A percentile compares a stretch with the other conserved stretches of the same genome.
These are phyloP conservation scores for Drosophila cognata DNA, from an alignment of 2,888 invertebrate genomes.

Conservation along the genomic window DNA sequence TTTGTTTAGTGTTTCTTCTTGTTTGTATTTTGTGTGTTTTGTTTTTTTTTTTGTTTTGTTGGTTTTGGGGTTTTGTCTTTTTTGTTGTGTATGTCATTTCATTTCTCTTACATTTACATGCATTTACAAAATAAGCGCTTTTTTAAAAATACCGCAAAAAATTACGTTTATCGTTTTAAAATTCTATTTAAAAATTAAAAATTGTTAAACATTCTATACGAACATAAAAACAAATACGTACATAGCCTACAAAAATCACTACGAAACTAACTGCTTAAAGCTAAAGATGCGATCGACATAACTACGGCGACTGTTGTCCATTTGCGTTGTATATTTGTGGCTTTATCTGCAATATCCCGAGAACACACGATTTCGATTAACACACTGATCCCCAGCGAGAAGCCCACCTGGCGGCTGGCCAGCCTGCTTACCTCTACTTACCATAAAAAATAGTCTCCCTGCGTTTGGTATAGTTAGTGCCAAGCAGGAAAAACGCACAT, in stretches of 20 bases:
- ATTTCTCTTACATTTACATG: constrained; percentile 84
- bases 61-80: constrained; percentile 25
- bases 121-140: constrained; percentile 85
- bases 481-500: constrained; percentile 85
- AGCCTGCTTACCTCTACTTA: constrained; percentile 83
- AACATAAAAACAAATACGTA: constrained; percentile 77
- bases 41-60: constrained; percentile 27
- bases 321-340: constrained; percentile 85
- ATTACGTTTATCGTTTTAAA: constrained; percentile 83
- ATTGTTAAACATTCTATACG: constrained; percentile 69
- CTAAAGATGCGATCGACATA: constrained; percentile 85
- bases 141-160: constrained; percentile 85
- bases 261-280: constrained; percentile 85
- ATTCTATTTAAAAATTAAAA: constrained; percentile 80
- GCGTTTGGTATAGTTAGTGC: constrained; percentile 85
- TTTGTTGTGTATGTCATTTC: constrained; percentile 44
- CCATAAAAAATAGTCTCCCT: constrained; percentile 85
- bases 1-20: constrained; percentile 26
- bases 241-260: constrained; percentile 77
- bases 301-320: constrained; percentile 85
- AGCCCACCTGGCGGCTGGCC: constrained; percentile 1
- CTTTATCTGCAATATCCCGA: constrained; percentile 77
- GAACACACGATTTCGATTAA: constrained; percentile 8
- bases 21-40: constrained; percentile 16
- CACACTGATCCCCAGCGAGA: background rate